Evolutionary conservation across 1,140 invertebrate species (phyloP).

Genomic region (Drosophila littoralis): DNA sequence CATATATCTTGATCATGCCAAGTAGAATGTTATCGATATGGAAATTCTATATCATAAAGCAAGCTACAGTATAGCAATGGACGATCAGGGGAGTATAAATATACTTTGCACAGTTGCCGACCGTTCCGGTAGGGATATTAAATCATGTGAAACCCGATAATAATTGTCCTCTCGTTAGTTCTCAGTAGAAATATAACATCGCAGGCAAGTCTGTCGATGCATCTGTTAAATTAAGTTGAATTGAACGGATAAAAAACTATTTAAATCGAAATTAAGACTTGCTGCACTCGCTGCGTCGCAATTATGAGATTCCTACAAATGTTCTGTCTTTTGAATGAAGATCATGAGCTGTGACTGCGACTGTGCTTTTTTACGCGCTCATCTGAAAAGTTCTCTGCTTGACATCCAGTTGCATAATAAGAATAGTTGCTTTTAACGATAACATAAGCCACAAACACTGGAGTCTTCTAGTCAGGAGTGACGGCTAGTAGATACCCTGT

Average conservation of each 20-base stretch:
- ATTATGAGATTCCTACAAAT: not conserved
- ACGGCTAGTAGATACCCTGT: too few species aligned
- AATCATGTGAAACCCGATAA: not conserved
- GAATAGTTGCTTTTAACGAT: constrained; percentile 12
- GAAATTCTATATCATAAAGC: too few species aligned
- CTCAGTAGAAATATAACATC: constrained; percentile 51
- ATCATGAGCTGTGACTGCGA: not conserved
- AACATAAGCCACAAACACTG: not conserved
- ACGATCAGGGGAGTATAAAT: too few species aligned
- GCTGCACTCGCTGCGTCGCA: not conserved
- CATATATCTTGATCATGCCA: too few species aligned
- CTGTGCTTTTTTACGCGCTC: not conserved
- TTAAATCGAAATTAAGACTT: not conserved
- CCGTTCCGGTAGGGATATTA: not conserved
- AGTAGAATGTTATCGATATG: too few species aligned
- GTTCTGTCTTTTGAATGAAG: not conserved
- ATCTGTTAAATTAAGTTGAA: not conserved
- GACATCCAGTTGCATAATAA: constrained; percentile 20
- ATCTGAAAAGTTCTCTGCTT: constrained; percentile 1
- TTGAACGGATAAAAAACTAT: too few species aligned
- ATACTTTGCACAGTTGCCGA: too few species aligned
- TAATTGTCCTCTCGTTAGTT: not conserved
- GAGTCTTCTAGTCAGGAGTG: too few species aligned
- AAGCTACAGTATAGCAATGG: too few species aligned
- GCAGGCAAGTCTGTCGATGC: not conserved